phyloP scores from a whole-genome alignment of 2,888 invertebrate species.

The Dermolepida albohirtum region DNA sequence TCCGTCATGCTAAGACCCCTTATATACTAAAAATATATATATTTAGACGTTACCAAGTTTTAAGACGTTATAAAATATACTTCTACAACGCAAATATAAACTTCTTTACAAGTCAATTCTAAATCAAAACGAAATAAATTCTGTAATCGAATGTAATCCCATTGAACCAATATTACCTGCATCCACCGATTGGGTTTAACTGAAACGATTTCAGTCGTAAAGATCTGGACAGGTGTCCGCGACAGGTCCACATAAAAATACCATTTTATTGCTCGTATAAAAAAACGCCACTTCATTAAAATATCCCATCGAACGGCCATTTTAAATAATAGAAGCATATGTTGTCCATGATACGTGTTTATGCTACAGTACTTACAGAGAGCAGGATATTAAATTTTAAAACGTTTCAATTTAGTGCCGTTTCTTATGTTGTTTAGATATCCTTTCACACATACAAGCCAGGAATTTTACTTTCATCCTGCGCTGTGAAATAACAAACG shows the following conservation, averaged over 20 bases:
- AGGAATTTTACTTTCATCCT: too few species aligned
- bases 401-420: conserved; percentile 33
- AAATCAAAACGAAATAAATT: conserved; percentile 15
- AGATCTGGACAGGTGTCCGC: conserved; percentile 36
- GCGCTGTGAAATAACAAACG: too few species aligned
- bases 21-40: too few species aligned
- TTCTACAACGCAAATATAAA: background rate
- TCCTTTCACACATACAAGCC: background rate
- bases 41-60: too few species aligned
- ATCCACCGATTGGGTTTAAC: conserved; percentile 29
- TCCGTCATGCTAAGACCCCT: too few species aligned
- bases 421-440: conserved; percentile 20
- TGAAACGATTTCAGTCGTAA: conserved; percentile 12
- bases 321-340: conserved; percentile 38
- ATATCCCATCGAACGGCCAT: conserved; percentile 28
- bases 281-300: conserved; percentile 43
- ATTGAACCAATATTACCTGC: conserved; percentile 17
- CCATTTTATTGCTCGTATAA: conserved; percentile 38
- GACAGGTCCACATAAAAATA: conserved; percentile 43
- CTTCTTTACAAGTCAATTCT: conserved; percentile 9
- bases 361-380: conserved; percentile 23
- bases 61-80: too few species aligned
- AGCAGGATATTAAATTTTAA: conserved; percentile 30
- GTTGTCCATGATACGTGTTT: conserved; percentile 33
- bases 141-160: background rate